Conservation (phyloP, 2,797 vertebrate genomes). For the Phoeniculus purpureus region DNA sequence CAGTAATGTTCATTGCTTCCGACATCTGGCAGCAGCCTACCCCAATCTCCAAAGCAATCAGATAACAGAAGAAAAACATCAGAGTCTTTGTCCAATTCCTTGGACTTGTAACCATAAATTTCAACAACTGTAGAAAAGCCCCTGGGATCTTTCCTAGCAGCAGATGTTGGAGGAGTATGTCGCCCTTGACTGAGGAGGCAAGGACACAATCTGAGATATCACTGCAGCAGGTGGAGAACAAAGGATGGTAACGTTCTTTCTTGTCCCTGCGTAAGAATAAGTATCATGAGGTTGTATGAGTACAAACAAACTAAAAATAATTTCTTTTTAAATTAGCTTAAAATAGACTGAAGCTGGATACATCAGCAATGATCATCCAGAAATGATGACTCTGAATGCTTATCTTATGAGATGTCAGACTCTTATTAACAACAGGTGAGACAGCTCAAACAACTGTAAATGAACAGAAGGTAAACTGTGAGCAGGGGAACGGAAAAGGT, state of each 20-base stretch:
- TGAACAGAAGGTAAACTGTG: too few relatives aligned
- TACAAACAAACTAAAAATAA: neutral
- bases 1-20: neutral
- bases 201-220: neutral
- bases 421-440: too few relatives aligned
- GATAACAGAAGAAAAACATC: neutral
- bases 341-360: neutral
- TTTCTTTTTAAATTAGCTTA: neutral
- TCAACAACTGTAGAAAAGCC: neutral
- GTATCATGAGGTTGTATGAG: neutral
- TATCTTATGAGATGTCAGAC: too few relatives aligned
- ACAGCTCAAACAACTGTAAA: too few relatives aligned
- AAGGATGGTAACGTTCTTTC: neutral
- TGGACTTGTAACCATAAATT: neutral
- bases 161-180: neutral
- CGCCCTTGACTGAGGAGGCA: neutral
- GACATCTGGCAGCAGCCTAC: neutral
- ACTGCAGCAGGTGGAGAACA: neutral
- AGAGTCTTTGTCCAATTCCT: neutral
- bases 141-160: neutral
- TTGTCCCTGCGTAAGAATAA: neutral
- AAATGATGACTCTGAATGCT: neutral
- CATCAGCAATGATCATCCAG: neutral
- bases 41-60: neutral
- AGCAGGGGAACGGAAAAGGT: too few relatives aligned